Conservation (phyloP, 2,888 invertebrate genomes). For the Perdita meconis region DNA sequence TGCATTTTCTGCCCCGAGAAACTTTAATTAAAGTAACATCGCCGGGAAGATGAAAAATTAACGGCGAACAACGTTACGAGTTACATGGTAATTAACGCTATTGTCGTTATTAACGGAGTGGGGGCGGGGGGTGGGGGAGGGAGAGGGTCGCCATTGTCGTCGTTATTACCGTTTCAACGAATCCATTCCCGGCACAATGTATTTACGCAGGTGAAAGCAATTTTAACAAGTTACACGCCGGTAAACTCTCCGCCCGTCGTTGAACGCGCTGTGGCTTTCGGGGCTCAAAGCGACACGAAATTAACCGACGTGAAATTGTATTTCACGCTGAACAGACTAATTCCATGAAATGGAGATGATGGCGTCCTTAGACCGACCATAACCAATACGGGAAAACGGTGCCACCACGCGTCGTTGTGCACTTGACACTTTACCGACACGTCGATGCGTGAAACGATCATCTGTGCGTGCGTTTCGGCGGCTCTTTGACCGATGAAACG, state of each 20-base stretch:
- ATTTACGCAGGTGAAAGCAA: constrained; percentile 3
- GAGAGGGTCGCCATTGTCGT: not conserved
- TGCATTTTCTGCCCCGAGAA: not conserved
- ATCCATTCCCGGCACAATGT: not conserved
- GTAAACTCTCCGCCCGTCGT: constrained; percentile 10
- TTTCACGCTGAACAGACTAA: constrained; percentile 51
- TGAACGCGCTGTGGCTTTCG: constrained; percentile 35
- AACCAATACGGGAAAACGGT: not conserved
- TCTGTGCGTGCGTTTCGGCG: constrained; percentile 4
- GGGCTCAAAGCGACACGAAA: constrained; percentile 33
- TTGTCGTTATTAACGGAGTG: constrained; percentile 12
- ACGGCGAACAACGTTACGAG: not conserved
- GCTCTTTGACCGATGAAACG: not conserved
- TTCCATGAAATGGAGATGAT: constrained; percentile 49
- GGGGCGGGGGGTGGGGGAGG: too few species aligned
- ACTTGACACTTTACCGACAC: constrained; percentile 42
- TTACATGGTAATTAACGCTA: not conserved
- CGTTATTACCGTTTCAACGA: constrained; percentile 12
- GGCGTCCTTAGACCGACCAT: constrained; percentile 45
- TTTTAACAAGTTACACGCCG: constrained; percentile 35
- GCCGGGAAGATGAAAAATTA: not conserved
- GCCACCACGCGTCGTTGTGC: constrained; percentile 26
- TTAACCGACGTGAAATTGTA: constrained; percentile 50
- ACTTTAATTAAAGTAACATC: constrained; percentile 6
- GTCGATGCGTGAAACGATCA: constrained; percentile 5